Percentiles rank a stretch among this genome's conserved stretches.
Conservation (phyloP, 2,797 vertebrate genomes). For the Gymnothorax javanicus region DNA sequence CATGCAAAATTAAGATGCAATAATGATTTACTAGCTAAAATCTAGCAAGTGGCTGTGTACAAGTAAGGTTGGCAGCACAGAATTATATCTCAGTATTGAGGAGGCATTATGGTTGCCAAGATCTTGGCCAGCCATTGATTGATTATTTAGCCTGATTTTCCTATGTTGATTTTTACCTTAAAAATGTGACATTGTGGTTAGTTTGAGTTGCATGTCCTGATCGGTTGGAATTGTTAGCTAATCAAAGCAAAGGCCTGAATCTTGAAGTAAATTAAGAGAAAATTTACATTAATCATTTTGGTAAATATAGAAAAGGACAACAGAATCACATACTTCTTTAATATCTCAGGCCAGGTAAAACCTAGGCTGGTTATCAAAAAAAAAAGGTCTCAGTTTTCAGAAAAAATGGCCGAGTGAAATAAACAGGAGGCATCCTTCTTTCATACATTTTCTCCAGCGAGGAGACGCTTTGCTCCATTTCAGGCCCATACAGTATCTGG, state of each 20-base stretch:
- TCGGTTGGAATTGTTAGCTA: background rate
- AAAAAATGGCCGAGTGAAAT: constrained; percentile 12
- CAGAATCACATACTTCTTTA: background rate
- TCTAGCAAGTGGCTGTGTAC: background rate
- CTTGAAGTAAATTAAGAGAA: background rate
- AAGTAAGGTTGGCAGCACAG: background rate
- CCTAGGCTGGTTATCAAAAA: background rate
- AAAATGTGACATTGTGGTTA: background rate
- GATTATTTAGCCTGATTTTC: background rate
- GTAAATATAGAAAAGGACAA: background rate
- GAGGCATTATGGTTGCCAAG: background rate
- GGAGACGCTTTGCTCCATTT: constrained; percentile 29
- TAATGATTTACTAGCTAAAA: background rate
- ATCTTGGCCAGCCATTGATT: background rate
- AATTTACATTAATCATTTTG: background rate
- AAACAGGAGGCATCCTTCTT: constrained; percentile 27
- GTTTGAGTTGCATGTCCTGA: background rate
- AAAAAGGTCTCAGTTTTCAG: constrained; percentile 22
- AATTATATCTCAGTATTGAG: background rate
- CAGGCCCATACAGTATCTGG: constrained; percentile 42
- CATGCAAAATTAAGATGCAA: background rate
- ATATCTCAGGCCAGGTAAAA: background rate
- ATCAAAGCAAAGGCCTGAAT: background rate
- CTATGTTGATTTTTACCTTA: background rate
- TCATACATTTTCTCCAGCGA: constrained; percentile 17